Base-by-base conservation (phyloP, 2,888 invertebrate species). In the Stratiomys singularior region DNA sequence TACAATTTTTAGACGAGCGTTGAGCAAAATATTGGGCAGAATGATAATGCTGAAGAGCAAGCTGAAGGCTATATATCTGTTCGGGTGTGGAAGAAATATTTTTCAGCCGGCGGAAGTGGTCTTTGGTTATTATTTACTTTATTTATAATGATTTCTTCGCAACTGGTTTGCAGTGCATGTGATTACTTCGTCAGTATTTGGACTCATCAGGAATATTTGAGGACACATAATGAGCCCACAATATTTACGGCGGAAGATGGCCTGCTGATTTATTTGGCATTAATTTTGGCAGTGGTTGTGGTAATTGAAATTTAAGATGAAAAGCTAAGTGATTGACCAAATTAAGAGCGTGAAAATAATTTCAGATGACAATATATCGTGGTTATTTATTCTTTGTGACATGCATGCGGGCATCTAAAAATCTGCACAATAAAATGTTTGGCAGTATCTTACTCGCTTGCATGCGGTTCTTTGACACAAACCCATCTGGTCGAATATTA, bases 371-470 rank as follows among this genome's bases (percentile, higher is more conserved):
- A 66, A 87, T 91, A 9, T 87, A 89, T 5, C 88, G 93, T 15
- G 92, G 91, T 0, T 89, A 91, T 81, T 88, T 92, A 82, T 94
- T 93, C 87, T 94, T 95, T 86, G 90, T 90, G 82, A 89, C 93
- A 15, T 94, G 93, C 85, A 93, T 94, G 90, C 91, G 89, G 13
- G 91, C 95, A 0, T 94, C 95, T 0, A 90, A 90, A 80, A 91
- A 90, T 78, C 89, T 97, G 1, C 97, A 97, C 85, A 91, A 93
- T 82, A 89, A 88, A n/a, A 96, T 97, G 96, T 96, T 97, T 86
- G 88, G 90, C 63, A 91, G 93, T 67, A 90, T 97, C 82, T 88
- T 96, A 5, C 89, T 92, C 80, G 91, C 94, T 0, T 92, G 93
- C 0, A 94, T 96, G 90, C 87, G 91, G 18, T 97, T 97, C 88